Evolutionary conservation across 2,888 invertebrate species (phyloP).

Genomic region (Alviniconcha strummeri): DNA sequence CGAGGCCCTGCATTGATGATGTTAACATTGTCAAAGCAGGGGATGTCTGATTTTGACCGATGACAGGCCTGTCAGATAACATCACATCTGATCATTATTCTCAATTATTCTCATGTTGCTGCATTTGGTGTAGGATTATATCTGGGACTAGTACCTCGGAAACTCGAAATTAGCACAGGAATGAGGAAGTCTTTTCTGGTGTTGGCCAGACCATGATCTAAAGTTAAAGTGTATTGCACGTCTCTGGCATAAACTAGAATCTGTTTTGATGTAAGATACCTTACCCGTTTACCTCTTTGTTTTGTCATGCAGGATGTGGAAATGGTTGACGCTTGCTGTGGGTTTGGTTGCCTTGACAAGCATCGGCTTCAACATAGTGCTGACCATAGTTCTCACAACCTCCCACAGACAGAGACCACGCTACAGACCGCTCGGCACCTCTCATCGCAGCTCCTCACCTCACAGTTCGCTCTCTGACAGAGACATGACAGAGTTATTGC

Average conservation of each 20-base stretch:
- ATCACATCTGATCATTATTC: too few relatives aligned
- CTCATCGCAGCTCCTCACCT: not conserved
- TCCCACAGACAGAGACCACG: not conserved
- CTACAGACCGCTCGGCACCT: not conserved
- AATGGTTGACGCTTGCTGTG: not conserved
- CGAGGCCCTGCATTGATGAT: too few relatives aligned
- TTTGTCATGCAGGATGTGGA: conserved; percentile 3
- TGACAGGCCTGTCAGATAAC: too few relatives aligned
- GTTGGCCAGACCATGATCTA: not conserved
- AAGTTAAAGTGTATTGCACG: too few relatives aligned
- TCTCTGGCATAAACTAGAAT: too few relatives aligned
- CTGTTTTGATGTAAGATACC: too few relatives aligned
- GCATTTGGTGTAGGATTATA: not conserved
- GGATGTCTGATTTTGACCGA: too few relatives aligned
- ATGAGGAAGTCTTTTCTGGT: not conserved
- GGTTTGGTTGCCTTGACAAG: not conserved
- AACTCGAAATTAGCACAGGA: not conserved
- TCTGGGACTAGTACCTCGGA: not conserved
- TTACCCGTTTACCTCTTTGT: not conserved
- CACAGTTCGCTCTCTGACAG: not conserved
- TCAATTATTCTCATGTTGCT: too few relatives aligned
- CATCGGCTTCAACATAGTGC: conserved; percentile 2
- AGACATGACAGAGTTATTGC: not conserved
- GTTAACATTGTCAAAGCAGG: too few relatives aligned
- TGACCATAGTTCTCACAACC: not conserved